Percentiles rank a stretch among this genome's conserved stretches.
These are phyloP conservation scores for Gavia stellata DNA, from an alignment of 2,113 vertebrate genomes.

Conservation along the genomic window DNA sequence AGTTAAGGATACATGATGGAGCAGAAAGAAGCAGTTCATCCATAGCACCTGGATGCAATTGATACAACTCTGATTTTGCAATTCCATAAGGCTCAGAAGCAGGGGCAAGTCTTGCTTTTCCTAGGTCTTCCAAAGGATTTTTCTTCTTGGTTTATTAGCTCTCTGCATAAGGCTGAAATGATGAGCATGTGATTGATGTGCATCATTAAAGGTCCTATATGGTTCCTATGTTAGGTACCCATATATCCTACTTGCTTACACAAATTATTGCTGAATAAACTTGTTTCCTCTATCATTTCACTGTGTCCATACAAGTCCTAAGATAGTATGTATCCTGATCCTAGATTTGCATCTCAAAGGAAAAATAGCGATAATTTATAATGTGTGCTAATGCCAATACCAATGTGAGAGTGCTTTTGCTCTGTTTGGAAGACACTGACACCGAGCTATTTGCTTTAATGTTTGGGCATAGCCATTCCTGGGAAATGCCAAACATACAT, in stretches of 20 bases:
- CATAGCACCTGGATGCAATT: fast-evolving
- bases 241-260: neutral
- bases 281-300: neutral
- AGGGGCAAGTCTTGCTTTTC: neutral
- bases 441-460: neutral
- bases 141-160: neutral
- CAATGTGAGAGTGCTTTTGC: neutral
- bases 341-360: neutral
- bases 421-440: neutral
- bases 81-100: neutral
- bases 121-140: neutral
- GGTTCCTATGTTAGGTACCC: neutral
- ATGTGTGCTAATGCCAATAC: neutral
- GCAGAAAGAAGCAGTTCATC: neutral
- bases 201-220: neutral
- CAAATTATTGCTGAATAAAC: neutral
- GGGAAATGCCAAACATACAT: neutral
- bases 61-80: neutral
- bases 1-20: neutral
- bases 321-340: neutral
- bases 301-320: neutral
- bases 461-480: neutral
- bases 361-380: neutral
- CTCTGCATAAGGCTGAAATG: neutral
- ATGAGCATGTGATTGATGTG: neutral